phyloP scores from a whole-genome alignment of 2,797 vertebrate species.

The Neoniphon sammara region DNA sequence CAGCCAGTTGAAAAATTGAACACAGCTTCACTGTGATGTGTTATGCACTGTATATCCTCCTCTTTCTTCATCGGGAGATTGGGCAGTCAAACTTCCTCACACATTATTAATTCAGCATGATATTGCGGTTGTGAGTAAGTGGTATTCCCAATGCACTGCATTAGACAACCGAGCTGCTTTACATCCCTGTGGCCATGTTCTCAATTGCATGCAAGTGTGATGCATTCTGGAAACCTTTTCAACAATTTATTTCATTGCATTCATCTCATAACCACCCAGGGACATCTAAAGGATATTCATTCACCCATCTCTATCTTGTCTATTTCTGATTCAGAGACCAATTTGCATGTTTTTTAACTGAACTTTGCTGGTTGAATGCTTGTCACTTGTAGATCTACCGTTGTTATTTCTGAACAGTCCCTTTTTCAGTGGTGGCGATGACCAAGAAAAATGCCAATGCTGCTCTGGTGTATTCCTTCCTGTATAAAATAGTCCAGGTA shows the following conservation, averaged over 20 bases:
- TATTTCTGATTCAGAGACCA: constrained; percentile 4
- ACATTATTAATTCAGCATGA: constrained; percentile 72
- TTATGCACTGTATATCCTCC: constrained; percentile 20
- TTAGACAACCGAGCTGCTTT: constrained; percentile 56
- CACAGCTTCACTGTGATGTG: constrained; percentile 35
- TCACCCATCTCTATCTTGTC: neutral
- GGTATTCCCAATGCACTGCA: constrained; percentile 55
- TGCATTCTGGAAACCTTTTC: constrained; percentile 37
- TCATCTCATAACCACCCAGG: constrained; percentile 25
- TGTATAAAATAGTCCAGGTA: constrained; percentile 87
- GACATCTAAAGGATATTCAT: constrained; percentile 17
- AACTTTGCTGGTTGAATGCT: neutral
- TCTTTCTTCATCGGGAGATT: constrained; percentile 22
- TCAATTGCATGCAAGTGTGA: constrained; percentile 45
- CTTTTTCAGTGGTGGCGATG: constrained; percentile 83
- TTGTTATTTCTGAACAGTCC: constrained; percentile 71
- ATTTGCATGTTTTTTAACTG: constrained; percentile 1
- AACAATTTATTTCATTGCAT: constrained; percentile 17
- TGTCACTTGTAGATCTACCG: neutral
- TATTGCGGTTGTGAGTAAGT: constrained; percentile 58
- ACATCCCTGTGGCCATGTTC: constrained; percentile 62
- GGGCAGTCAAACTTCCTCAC: constrained; percentile 47
- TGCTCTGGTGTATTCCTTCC: constrained; percentile 85
- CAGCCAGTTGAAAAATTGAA: constrained; percentile 45
- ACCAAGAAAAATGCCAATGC: constrained; percentile 88